Evolutionary conservation across 2,113 vertebrate genomes (phyloP), one percentile per base, ranked within the genome.

Genomic region (Mesitornis unicolor): DNA sequence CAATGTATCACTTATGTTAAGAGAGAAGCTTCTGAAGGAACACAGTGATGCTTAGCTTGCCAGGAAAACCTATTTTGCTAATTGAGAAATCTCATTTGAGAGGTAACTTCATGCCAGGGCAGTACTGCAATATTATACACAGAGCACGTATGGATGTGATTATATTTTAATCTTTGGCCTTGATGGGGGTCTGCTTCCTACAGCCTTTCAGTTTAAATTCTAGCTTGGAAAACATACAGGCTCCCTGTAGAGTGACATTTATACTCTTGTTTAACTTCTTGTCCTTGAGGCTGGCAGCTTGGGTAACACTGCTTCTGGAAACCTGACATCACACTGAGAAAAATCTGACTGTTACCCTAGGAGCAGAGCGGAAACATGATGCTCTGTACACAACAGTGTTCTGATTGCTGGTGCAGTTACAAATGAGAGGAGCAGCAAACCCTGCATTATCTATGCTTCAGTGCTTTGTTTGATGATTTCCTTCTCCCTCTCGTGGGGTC

Each of bases 61-160:
- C 51, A 87, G 93, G 65, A 94, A 96, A 97, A 85, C 81, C 87
- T 94, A 60, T 97, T 97, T 97, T 6, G 7, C 86, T 98, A 96
- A 97, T 92, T 97, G 90, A 97, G 94, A 98, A 97, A 96, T 91
- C 84, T 96, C 80, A 93, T 95, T 92, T 92, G 69, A 96, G 91
- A 93, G 75, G 67, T 53, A 94, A 57, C 31, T 50, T 84, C 83
- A 64, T 84, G 93, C 67, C 61, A 92, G 82, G 88, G 92, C 67
- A 84, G 61, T 61, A 63, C 65, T 81, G 59, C 67, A 87, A 42
- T 79, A 82, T n/a, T 81, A 50, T 68, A 92, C 89, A 87, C 45
- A 60, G 47, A 90, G 82, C 87, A 95, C 36, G 64, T 88, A 81
- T 87, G 63, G 95, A 96, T 97, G 56, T 94, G 96, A 96, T 98